phyloP scores from a whole-genome alignment of 2,888 invertebrate genomes.

The Dryadula phaetusa region DNA sequence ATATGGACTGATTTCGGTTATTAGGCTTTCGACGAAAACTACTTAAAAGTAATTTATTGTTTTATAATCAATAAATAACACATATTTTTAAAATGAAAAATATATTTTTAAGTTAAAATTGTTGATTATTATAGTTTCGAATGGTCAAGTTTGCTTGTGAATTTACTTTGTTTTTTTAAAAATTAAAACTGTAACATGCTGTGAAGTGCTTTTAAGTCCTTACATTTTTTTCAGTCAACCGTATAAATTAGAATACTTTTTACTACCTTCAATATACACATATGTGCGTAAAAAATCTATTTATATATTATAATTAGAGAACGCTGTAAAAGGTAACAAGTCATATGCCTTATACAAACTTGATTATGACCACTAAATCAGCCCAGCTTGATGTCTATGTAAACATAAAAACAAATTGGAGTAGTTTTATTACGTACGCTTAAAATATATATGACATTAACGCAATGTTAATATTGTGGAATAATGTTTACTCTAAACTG shows the following conservation, averaged over 20 bases:
- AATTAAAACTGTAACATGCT: no score
- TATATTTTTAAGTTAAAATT: constrained; percentile 19
- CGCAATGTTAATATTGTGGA: constrained; percentile 10
- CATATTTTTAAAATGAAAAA: constrained; percentile 36
- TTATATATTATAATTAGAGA: neutral
- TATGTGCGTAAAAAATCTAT: neutral
- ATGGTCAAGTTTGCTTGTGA: neutral
- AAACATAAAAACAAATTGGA: constrained; percentile 24
- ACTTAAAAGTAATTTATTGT: constrained; percentile 73
- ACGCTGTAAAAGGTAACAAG: constrained; percentile 5
- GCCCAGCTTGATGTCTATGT: neutral
- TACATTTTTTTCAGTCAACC: neutral
- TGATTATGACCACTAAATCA: constrained; percentile 16
- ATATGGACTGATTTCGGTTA: constrained; percentile 61
- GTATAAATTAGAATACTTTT: no score
- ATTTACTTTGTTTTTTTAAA: no score
- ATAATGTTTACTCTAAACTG: constrained; percentile 5
- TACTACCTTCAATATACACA: no score
- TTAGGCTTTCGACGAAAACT: constrained; percentile 70
- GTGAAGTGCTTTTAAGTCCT: neutral
- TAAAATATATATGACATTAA: constrained; percentile 21
- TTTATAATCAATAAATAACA: constrained; percentile 73
- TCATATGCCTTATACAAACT: constrained; percentile 11
- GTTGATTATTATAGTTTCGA: neutral
- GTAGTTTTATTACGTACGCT: neutral